These are phyloP conservation scores for Dendropsophus ebraccatus DNA, from an alignment of 2,113 vertebrate genomes.

Conservation along the genomic window DNA sequence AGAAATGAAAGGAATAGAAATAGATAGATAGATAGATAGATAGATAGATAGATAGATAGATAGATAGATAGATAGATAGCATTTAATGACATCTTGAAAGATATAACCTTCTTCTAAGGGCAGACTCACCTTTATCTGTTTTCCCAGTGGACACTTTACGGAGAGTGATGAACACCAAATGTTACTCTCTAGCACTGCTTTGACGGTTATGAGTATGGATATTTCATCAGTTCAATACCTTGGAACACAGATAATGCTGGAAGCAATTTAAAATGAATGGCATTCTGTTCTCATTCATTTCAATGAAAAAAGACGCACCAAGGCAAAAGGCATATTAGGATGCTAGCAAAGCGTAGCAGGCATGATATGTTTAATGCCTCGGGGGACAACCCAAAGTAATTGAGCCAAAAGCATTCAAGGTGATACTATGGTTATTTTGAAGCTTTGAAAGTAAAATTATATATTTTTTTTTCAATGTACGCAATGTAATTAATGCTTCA, in stretches of 20 bases:
- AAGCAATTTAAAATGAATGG: constrained; percentile 60
- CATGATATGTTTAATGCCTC: constrained; percentile 59
- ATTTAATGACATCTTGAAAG: constrained; percentile 25
- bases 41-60: constrained; percentile 25
- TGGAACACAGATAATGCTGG: constrained; percentile 57
- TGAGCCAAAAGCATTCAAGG: constrained; percentile 58
- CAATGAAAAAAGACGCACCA: constrained; percentile 59
- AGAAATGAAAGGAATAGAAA: background rate
- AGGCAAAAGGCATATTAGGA: constrained; percentile 59
- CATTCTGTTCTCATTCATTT: constrained; percentile 59
- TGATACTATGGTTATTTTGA: constrained; percentile 51
- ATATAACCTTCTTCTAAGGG: constrained; percentile 52
- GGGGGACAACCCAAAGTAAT: constrained; percentile 57
- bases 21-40: constrained; percentile 24
- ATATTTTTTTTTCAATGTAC: constrained; percentile 28
- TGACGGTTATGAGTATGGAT: constrained; percentile 57
- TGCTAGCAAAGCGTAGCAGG: constrained; percentile 58
- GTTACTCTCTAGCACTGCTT: constrained; percentile 51
- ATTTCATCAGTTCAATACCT: constrained; percentile 59
- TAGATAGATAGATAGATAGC: constrained; percentile 3
- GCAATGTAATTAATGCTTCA: constrained; percentile 16
- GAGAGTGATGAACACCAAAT: constrained; percentile 51
- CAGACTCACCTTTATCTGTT: constrained; percentile 53
- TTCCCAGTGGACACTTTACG: constrained; percentile 50
- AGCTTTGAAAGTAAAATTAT: constrained; percentile 43